These are phyloP conservation scores for Semotilus atromaculatus DNA, from an alignment of 2,797 vertebrate species.

Conservation along the genomic window DNA sequence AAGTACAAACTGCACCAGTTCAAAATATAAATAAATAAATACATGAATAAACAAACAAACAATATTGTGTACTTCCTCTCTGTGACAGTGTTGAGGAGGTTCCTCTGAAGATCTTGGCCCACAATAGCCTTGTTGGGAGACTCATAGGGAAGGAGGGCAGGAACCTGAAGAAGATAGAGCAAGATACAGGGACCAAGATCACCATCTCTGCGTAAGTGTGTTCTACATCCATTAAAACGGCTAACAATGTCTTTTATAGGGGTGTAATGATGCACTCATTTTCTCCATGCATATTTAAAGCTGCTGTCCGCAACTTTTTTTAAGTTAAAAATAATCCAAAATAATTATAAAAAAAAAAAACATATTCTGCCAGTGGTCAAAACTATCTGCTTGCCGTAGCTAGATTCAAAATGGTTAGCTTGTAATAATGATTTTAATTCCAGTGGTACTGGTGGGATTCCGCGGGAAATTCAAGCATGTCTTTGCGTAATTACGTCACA, in stretches of 20 bases:
- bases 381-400: no score
- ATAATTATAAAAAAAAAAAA: no score
- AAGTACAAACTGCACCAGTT: neutral
- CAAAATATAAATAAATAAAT: neutral
- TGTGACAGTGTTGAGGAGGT: constrained; percentile 87
- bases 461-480: no score
- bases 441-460: no score
- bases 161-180: constrained; percentile 97
- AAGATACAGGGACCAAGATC: constrained; percentile 95
- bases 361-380: no score
- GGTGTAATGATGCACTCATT: neutral
- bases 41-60: neutral
- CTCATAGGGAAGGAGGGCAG: constrained; percentile 96
- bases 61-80: neutral
- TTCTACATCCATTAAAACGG: neutral
- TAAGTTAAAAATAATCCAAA: no score
- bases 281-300: neutral
- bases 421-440: no score
- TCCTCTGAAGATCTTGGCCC: constrained; percentile 93
- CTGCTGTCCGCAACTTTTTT: no score
- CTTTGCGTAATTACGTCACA: no score
- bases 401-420: no score
- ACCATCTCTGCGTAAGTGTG: constrained; percentile 92
- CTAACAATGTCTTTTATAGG: neutral
- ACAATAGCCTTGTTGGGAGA: constrained; percentile 93